phyloP scores from a whole-genome alignment of 1,140 invertebrate genomes.

The Saccostrea cuccullata region DNA sequence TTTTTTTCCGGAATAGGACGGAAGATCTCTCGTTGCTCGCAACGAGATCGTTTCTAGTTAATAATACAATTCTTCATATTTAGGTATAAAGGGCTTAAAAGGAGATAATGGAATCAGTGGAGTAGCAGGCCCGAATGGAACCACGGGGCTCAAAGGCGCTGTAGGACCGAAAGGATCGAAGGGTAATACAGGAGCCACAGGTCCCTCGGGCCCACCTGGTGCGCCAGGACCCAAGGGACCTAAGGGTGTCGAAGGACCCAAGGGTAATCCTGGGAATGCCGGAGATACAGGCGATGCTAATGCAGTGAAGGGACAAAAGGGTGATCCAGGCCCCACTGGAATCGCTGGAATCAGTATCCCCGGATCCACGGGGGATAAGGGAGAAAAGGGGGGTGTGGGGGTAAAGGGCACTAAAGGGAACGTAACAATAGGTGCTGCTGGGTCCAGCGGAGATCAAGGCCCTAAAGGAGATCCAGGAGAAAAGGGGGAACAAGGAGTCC shows the following conservation, averaged over 20 bases:
- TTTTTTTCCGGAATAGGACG: no score
- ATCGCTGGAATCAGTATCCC: not conserved
- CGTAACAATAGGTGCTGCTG: not conserved
- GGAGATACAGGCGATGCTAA: not conserved
- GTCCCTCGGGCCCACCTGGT: not conserved
- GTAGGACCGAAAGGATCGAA: not conserved
- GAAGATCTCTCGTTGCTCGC: no score
- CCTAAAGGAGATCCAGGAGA: not conserved
- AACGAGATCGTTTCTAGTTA: no score
- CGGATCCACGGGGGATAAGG: not conserved
- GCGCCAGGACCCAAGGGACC: no score
- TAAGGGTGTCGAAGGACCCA: not conserved
- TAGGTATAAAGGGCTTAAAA: not conserved
- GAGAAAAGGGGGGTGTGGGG: not conserved
- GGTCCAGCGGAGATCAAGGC: not conserved
- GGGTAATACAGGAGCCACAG: not conserved
- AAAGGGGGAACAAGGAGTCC: not conserved
- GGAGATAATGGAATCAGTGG: not conserved
- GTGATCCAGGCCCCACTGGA: not conserved
- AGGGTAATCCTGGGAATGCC: no score
- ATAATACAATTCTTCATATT: not conserved
- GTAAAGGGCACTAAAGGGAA: not conserved
- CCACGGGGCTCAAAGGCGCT: not conserved
- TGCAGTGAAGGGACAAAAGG: not conserved
- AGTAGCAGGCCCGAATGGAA: not conserved